These are phyloP conservation scores for Notodonta ziczac DNA, from an alignment of 2,888 invertebrate genomes.

Conservation along the genomic window DNA sequence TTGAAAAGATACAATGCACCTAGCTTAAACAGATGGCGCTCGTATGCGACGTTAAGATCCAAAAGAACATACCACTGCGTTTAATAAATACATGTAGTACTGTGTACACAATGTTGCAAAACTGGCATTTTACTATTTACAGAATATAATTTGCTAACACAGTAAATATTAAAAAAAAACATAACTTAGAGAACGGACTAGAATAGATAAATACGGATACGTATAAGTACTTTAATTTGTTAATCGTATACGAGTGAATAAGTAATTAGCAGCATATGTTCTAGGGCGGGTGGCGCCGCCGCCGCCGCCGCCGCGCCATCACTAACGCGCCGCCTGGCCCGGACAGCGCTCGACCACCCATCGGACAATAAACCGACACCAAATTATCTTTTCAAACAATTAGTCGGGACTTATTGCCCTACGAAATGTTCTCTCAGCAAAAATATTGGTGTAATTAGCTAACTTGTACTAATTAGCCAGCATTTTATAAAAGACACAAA, in stretches of 20 bases:
- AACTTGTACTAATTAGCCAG: slow-evolving; percentile 47
- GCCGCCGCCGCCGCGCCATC: slow-evolving; percentile 49
- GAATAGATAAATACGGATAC: too few species aligned
- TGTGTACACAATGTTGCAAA: too few species aligned
- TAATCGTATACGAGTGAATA: slow-evolving; percentile 31
- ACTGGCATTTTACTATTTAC: too few species aligned
- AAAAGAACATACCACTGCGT: too few species aligned
- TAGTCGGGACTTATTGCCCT: slow-evolving; percentile 69
- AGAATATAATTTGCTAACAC: too few species aligned
- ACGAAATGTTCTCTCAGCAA: slow-evolving; percentile 47
- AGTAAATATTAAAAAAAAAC: too few species aligned
- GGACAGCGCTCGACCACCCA: slow-evolving; percentile 55
- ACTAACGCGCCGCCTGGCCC: slow-evolving; percentile 62
- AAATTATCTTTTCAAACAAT: slow-evolving; percentile 80
- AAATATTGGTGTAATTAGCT: slow-evolving; percentile 47
- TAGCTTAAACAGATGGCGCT: too few species aligned
- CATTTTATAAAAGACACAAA: slow-evolving; percentile 45
- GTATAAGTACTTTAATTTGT: not conserved
- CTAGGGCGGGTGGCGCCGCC: slow-evolving; percentile 35
- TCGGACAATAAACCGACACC: slow-evolving; percentile 71
- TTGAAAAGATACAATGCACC: too few species aligned
- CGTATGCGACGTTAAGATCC: too few species aligned
- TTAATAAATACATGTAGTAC: too few species aligned
- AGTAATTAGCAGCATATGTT: slow-evolving; percentile 77
- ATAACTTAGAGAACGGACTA: too few species aligned